phyloP scores from a whole-genome alignment of 2,888 invertebrate genomes.

The Trissolcus brochymenae region DNA sequence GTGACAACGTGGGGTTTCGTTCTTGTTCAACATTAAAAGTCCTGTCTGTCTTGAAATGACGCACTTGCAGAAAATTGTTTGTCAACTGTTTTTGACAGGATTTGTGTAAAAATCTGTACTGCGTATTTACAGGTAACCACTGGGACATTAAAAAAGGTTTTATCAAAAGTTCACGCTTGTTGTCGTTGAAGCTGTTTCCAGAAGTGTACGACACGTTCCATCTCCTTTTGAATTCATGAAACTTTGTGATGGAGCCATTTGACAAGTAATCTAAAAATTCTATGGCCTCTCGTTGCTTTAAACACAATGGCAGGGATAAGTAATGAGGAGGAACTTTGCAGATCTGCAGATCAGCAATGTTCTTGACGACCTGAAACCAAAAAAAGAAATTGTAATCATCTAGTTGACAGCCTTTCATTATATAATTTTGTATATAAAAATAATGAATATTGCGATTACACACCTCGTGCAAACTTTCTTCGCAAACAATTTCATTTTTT shows the following conservation, averaged over 20 bases:
- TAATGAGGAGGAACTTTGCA: constrained; percentile 62
- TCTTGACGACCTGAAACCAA: constrained; percentile 64
- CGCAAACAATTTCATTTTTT: constrained; percentile 63
- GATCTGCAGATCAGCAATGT: constrained; percentile 64
- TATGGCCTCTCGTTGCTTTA: constrained; percentile 61
- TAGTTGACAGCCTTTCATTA: constrained; percentile 16
- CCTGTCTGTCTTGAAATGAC: constrained; percentile 89
- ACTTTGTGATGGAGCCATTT: constrained; percentile 56
- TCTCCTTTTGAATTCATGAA: constrained; percentile 60
- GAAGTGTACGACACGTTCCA: constrained; percentile 74
- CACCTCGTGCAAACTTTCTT: constrained; percentile 67
- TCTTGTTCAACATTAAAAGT: constrained; percentile 83
- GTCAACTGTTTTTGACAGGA: constrained; percentile 56
- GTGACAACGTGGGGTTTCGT: constrained; percentile 81
- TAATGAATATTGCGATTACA: neutral
- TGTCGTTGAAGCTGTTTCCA: constrained; percentile 68
- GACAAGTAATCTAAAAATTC: constrained; percentile 63
- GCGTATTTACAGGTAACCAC: constrained; percentile 55
- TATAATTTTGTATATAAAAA: neutral
- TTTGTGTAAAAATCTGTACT: constrained; percentile 59
- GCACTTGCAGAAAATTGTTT: constrained; percentile 78
- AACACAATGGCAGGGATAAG: constrained; percentile 58
- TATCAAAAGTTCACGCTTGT: constrained; percentile 66
- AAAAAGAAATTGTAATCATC: neutral
- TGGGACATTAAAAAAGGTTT: constrained; percentile 61